Base-by-base conservation (phyloP, 2,113 vertebrate genomes). In the Eudyptes chrysolophus region DNA sequence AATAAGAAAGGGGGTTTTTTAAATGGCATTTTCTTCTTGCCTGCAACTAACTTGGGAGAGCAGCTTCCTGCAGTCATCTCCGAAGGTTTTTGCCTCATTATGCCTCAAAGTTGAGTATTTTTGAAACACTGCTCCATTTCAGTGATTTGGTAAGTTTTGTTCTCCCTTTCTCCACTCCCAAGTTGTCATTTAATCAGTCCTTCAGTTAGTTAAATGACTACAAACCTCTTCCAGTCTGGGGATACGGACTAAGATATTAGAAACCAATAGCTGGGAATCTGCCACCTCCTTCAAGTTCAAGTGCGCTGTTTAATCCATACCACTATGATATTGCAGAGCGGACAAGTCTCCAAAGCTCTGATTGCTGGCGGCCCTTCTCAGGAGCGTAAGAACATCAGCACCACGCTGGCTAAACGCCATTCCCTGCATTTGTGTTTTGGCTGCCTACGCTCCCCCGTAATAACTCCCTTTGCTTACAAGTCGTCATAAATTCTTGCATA, bases 251-350 rank as follows among this genome's bases (percentile, higher is more conserved):
- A 54, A 84, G 13, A 7, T 69, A 17, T 40, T 42, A 85, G 69
- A 92, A 89, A 70, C 24, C 34, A 70, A 16, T 25, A 70, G 36
- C 21, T 46, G 54, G 21, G 42, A 76, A 70, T 49, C 44, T 70
- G 10, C 4, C 25, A 19, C 17, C 15, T 30, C 11, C 65, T 75
- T 52, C 48, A 44, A 10, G 21, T 71, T 60, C 26, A 34, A 69
- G 38, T 6, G 13, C 0, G 1, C 26, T 81, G 9, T 44, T 62
- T 60, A 76, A 36, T 75, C n/a, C 42, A 21, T 13, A 46, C 36
- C 40, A 57, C 16, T 36, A 25, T 7, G n/a, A 15, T 55, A 46
- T 3, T 1, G 3, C 15, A 57, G 51, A 87, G n/a, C 1, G 0
- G 29, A 38, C 55, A 80, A 13, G 8, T 32, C 16, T 76, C 36